phyloP scores from a whole-genome alignment of 1,140 invertebrate species.

The Lucilia sericata region DNA sequence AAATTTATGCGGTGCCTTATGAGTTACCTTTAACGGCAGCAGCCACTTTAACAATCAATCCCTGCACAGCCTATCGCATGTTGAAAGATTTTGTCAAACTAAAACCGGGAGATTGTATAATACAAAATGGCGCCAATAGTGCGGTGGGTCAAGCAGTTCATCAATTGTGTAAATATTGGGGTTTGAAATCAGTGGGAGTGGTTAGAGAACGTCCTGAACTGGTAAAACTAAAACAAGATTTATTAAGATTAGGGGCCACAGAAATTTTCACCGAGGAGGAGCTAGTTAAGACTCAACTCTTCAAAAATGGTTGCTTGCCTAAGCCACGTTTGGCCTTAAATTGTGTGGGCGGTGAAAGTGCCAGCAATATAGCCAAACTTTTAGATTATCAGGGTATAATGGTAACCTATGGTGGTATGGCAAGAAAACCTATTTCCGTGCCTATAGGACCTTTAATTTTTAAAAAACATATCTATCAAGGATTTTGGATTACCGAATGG shows the following conservation, averaged over 20 bases:
- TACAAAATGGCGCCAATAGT: conserved; percentile 98
- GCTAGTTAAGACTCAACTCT: conserved; percentile 77
- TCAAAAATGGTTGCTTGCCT: conserved; percentile 74
- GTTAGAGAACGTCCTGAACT: conserved; percentile 84
- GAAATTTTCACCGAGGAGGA: conserved; percentile 92
- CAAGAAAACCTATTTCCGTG: conserved; percentile 85
- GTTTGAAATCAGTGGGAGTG: conserved; percentile 86
- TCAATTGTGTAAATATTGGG: conserved; percentile 84
- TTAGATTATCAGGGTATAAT: conserved; percentile 80
- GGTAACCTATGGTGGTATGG: conserved; percentile 98
- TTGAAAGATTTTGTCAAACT: conserved; percentile 87
- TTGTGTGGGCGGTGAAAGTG: conserved; percentile 92
- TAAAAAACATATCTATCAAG: conserved; percentile 84
- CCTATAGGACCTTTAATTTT: conserved; percentile 92
- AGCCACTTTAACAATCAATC: conserved; percentile 91
- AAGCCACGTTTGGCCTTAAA: conserved; percentile 89
- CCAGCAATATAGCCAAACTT: conserved; percentile 82
- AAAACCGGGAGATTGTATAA: conserved; percentile 82
- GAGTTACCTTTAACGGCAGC: conserved; percentile 79
- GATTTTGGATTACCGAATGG: conserved; percentile 97
- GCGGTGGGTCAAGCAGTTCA: conserved; percentile 95
- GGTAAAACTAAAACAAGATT: conserved; percentile 76
- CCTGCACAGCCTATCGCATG: conserved; percentile 95
- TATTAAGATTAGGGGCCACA: conserved; percentile 84
- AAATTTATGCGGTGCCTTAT: conserved; percentile 76